These are phyloP conservation scores for Pipistrellus pipistrellus DNA, from an alignment of 2,797 vertebrate genomes.

Conservation along the genomic window DNA sequence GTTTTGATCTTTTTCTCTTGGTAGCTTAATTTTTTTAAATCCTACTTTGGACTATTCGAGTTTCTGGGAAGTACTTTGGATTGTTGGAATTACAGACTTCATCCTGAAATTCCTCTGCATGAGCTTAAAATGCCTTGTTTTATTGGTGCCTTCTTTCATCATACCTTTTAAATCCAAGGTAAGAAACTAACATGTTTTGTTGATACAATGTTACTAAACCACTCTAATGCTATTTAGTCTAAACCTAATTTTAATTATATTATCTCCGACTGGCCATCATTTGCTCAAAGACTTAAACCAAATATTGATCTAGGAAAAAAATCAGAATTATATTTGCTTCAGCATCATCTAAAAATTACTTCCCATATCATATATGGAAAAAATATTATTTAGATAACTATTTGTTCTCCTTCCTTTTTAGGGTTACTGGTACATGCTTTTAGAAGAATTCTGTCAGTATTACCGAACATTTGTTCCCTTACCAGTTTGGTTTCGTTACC, in stretches of 20 bases:
- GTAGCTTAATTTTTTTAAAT: conserved; percentile 95
- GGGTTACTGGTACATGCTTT: conserved; percentile 97
- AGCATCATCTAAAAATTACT: conserved; percentile 55
- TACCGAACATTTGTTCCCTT: conserved; percentile 94
- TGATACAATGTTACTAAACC: conserved; percentile 48
- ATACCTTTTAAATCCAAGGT: conserved; percentile 95
- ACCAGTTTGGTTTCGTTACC: conserved; percentile 96
- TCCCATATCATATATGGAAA: background rate
- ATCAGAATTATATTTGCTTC: conserved; percentile 57
- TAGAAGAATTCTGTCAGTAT: conserved; percentile 95
- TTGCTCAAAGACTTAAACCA: conserved; percentile 58
- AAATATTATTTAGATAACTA: conserved; percentile 52
- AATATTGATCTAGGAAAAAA: conserved; percentile 64
- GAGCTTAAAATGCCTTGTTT: conserved; percentile 97
- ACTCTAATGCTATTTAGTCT: conserved; percentile 51
- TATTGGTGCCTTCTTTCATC: conserved; percentile 94
- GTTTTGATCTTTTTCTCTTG: conserved; percentile 78
- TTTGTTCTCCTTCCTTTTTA: conserved; percentile 84
- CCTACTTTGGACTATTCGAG: conserved; percentile 92
- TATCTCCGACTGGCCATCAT: conserved; percentile 29
- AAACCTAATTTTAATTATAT: conserved; percentile 57
- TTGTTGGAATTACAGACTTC: conserved; percentile 95
- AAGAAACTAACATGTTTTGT: conserved; percentile 80
- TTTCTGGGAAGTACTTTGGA: conserved; percentile 98
- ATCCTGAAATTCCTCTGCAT: conserved; percentile 96